Base-by-base conservation (phyloP, 2,797 vertebrate species). In the Chelon labrosus region DNA sequence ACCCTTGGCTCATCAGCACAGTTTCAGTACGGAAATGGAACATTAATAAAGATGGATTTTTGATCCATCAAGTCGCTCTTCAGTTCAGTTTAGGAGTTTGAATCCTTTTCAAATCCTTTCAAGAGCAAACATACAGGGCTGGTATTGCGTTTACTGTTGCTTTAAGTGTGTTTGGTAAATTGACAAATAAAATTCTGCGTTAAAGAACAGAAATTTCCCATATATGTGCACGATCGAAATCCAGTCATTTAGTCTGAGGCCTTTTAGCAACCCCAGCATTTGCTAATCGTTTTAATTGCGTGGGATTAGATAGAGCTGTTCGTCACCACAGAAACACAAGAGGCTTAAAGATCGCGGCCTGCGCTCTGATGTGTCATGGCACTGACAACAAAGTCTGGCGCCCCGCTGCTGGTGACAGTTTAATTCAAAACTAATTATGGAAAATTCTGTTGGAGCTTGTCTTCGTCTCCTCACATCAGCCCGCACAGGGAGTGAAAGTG, bases 391-490 rank as follows among this genome's bases (percentile, higher is more conserved):
- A 69, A 71, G 79, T 72, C 65, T 72, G 55, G 39, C 51, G 14
- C 42, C 67, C 69, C 4, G 35, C 78, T 77, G 76, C 7, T 53
- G 63, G 63, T 66, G 76, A 85, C 77, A 73, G 70, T 78, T 83
- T 75, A 69, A 80, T 85, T 88, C 70, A 77, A 60, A 85, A 68
- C 49, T 79, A 82, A 87, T 83, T 80, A 82, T 73, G 61, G 51
- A 53, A 73, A 79, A 84, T 51, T 73, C 56, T n/a, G n/a, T n/a
- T 77, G 64, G 58, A 71, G 77, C 76, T 76, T 68, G 62, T 75
- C 61, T 71, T 42, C 4, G 47, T 72, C 65, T 82, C 31, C 16
- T 76, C 77, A 58, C n/a, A 52, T 42, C 55, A 72, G 44, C 39
- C 65, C 7, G 27, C 20, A 62, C 51, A 60, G 52, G 61, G 42